These are phyloP conservation scores for Psophia crepitans DNA, from an alignment of 2,113 vertebrate genomes.

Conservation along the genomic window DNA sequence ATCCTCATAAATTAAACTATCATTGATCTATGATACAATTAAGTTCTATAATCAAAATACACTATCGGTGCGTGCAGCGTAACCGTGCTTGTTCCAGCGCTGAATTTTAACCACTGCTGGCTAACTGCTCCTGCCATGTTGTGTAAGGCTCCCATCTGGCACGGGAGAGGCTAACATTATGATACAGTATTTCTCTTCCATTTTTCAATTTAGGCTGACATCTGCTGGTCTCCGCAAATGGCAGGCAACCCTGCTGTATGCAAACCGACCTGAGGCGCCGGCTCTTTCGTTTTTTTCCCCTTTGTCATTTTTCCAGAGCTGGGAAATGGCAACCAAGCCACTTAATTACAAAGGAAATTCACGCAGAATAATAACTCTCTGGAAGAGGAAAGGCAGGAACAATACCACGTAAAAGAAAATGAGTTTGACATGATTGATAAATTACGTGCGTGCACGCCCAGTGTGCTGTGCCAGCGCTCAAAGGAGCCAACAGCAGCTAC, in stretches of 20 bases:
- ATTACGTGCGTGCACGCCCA: conserved; percentile 31
- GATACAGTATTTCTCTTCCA: conserved; percentile 52
- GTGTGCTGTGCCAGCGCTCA: neutral
- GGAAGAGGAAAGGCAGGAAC: conserved; percentile 35
- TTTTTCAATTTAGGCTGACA: conserved; percentile 81
- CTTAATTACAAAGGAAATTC: conserved; percentile 57
- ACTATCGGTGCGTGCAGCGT: neutral
- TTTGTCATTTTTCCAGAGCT: conserved; percentile 69
- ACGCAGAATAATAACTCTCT: conserved; percentile 66
- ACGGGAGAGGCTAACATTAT: conserved; percentile 9
- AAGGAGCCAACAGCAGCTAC: conserved; percentile 36
- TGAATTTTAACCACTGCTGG: conserved; percentile 67
- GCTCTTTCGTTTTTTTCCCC: neutral
- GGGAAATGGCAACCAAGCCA: conserved; percentile 36
- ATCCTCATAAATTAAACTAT: conserved; percentile 76
- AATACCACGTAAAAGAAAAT: conserved; percentile 46
- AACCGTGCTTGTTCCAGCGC: neutral
- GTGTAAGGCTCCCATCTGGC: conserved; percentile 67
- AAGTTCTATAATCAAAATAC: conserved; percentile 61
- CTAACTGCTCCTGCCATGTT: conserved; percentile 37
- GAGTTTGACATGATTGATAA: conserved; percentile 67
- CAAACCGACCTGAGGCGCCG: neutral
- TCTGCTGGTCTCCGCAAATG: conserved; percentile 74
- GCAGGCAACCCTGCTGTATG: conserved; percentile 42
- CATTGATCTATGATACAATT: conserved; percentile 72